A percentile compares a stretch with the other conserved stretches of the same genome.
phyloP scores from a whole-genome alignment of 2,797 vertebrate species.

The Pipistrellus nathusii region DNA sequence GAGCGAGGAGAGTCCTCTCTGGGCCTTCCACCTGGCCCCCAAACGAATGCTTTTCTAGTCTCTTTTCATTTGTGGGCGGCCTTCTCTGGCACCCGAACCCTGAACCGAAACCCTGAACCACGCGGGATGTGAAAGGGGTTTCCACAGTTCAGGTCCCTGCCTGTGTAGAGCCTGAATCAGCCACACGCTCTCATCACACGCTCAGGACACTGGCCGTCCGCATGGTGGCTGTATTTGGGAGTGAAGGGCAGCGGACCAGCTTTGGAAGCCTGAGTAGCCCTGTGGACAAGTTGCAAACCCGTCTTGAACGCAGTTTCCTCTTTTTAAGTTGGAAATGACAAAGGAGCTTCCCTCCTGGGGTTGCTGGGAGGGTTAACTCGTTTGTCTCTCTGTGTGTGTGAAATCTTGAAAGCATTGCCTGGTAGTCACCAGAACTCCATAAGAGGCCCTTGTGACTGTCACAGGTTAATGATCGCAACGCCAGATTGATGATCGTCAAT shows the following conservation, averaged over 20 bases:
- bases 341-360: not conserved
- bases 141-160: not conserved
- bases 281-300: rapidly evolving
- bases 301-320: not conserved
- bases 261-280: not conserved
- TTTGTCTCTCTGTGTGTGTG: not conserved
- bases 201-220: not conserved
- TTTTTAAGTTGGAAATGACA: not conserved
- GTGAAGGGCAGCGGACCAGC: not conserved
- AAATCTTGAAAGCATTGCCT: not conserved
- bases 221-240: not conserved
- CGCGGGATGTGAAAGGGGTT: too few species aligned
- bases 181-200: not conserved
- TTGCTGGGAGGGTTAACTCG: not conserved
- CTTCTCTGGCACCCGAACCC: too few species aligned
- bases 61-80: too few species aligned
- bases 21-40: too few species aligned
- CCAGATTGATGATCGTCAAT: not conserved
- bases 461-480: too few species aligned
- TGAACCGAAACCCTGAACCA: too few species aligned
- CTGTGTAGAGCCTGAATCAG: not conserved
- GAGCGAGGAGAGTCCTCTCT: too few species aligned
- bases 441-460: too few species aligned
- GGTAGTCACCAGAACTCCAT: not conserved
- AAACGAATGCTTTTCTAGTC: too few species aligned